Percentiles rank a stretch among this genome's conserved stretches.
phyloP scores from a whole-genome alignment of 53 echinoderm and acorn worm species.

The Hippasteria phrygiana region DNA sequence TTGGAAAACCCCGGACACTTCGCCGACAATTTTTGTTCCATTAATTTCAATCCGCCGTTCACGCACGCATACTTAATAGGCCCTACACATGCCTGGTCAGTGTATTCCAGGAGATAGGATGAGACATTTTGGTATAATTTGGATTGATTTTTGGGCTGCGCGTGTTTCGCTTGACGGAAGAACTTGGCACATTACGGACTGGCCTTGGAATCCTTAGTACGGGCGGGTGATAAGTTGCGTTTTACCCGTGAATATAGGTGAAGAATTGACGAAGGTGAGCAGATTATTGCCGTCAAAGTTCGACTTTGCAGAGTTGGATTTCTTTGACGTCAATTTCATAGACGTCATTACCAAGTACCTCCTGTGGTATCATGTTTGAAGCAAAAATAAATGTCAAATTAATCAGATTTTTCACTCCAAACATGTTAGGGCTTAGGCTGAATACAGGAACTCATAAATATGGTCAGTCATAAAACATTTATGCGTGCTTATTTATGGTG shows the following conservation, averaged over 20 bases:
- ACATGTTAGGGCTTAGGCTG: no score
- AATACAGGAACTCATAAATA: no score
- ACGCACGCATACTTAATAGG: conserved; percentile 6
- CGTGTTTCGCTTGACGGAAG: conserved; percentile 15
- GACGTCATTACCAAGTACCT: no score
- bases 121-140: not conserved
- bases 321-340: no score
- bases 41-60: not conserved
- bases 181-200: not conserved
- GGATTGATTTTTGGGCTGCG: conserved; percentile 30
- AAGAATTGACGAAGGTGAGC: not conserved
- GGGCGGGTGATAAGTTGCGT: not conserved
- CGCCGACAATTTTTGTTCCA: not conserved
- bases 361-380: no score
- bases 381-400: no score
- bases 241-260: not conserved
- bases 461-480: no score
- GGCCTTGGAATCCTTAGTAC: not conserved
- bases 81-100: not conserved
- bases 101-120: not conserved
- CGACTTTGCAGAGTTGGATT: not conserved
- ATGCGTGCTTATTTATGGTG: no score
- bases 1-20: conserved; percentile 16
- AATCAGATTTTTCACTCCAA: no score
- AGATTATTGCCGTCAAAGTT: not conserved